phyloP scores from a whole-genome alignment of 2,888 invertebrate genomes.

The Eupithecia dodoneata region DNA sequence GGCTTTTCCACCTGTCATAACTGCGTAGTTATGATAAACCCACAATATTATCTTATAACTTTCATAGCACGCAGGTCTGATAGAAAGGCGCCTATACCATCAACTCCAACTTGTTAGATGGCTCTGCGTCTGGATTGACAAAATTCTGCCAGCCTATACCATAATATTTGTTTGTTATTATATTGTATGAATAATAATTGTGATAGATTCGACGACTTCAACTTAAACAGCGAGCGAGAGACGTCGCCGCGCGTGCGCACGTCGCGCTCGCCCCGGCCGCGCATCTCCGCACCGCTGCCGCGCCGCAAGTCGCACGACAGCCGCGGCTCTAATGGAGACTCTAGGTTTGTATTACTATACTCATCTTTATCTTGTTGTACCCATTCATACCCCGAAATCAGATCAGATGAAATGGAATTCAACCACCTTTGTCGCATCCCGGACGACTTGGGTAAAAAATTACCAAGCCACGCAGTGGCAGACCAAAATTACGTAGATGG shows the following conservation, averaged over 20 bases:
- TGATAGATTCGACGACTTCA: constrained; percentile 80
- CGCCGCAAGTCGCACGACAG: constrained; percentile 76
- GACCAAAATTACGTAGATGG: not conserved
- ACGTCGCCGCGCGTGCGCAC: constrained; percentile 67
- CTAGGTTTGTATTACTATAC: constrained; percentile 57
- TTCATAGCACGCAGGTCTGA: not conserved
- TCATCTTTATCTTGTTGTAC: not conserved
- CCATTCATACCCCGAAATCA: too few species aligned
- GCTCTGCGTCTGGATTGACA: too few species aligned
- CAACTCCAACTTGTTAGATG: not conserved
- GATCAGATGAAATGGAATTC: too few species aligned
- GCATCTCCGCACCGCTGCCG: constrained; percentile 52
- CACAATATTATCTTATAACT: not conserved
- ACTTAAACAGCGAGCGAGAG: constrained; percentile 80
- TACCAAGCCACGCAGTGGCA: too few species aligned
- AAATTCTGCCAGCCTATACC: not conserved
- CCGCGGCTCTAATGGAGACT: constrained; percentile 69
- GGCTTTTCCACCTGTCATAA: not conserved
- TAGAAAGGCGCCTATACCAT: not conserved
- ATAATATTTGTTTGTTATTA: constrained; percentile 9
- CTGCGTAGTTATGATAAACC: not conserved
- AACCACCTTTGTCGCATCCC: too few species aligned
- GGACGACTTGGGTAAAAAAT: too few species aligned
- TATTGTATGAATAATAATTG: constrained; percentile 22
- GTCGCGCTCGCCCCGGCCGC: constrained; percentile 63